phyloP scores from a whole-genome alignment of 2,797 vertebrate species.

The Oreonectes daqikongensis region DNA sequence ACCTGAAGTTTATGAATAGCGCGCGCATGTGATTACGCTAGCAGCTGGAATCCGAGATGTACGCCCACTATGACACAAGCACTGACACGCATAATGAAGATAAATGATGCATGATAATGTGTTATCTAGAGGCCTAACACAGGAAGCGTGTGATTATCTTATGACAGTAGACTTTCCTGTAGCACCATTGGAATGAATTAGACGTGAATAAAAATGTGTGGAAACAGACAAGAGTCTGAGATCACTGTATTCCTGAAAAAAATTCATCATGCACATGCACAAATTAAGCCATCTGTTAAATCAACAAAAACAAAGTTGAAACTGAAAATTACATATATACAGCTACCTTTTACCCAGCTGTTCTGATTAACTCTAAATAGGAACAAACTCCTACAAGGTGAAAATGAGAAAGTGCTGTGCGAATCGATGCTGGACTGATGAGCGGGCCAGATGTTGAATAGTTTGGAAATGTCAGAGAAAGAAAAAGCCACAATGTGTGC shows the following conservation, averaged over 20 bases:
- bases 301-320: not conserved
- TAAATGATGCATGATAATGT: slow-evolving; percentile 75
- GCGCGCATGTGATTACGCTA: slow-evolving; percentile 60
- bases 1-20: slow-evolving; percentile 6
- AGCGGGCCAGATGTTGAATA: slow-evolving; percentile 79
- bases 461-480: slow-evolving; percentile 78
- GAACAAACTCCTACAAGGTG: slow-evolving; percentile 44
- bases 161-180: slow-evolving; percentile 45
- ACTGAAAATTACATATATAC: not conserved
- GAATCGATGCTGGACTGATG: slow-evolving; percentile 73
- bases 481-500: slow-evolving; percentile 74
- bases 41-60: slow-evolving; percentile 67
- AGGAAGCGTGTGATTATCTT: slow-evolving; percentile 62
- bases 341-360: not conserved
- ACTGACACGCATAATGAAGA: slow-evolving; percentile 70
- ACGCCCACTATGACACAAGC: slow-evolving; percentile 66
- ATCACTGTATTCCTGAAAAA: slow-evolving; percentile 7
- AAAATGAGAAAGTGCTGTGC: slow-evolving; percentile 62
- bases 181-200: slow-evolving; percentile 19
- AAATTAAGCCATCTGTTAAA: slow-evolving; percentile 2
- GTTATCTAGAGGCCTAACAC: slow-evolving; percentile 62
- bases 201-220: slow-evolving; percentile 4
- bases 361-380: slow-evolving; percentile 45
- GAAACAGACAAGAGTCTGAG: slow-evolving; percentile 18
- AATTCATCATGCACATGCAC: not conserved